Percentiles rank a stretch among this genome's conserved stretches.
Conservation (phyloP, 2,797 vertebrate species). For the Chelon labrosus region DNA sequence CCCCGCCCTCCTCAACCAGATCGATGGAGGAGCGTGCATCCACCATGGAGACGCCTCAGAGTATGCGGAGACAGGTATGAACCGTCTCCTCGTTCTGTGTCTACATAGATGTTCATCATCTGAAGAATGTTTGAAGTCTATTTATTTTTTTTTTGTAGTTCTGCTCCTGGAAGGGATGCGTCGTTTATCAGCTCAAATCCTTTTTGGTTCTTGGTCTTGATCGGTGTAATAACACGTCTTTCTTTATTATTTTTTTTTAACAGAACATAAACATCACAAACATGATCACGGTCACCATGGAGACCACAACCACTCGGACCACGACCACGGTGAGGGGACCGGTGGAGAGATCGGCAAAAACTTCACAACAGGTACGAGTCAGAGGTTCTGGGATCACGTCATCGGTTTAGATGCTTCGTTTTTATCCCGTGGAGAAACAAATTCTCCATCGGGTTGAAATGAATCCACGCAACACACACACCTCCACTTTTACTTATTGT, state of each 20-base stretch:
- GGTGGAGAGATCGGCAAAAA: slow-evolving; percentile 42
- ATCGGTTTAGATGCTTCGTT: too few species aligned
- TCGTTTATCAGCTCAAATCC: neutral
- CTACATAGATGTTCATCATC: too few species aligned
- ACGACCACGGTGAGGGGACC: slow-evolving; percentile 22
- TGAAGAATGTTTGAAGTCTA: too few species aligned
- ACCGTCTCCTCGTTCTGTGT: too few species aligned
- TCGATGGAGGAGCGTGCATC: slow-evolving; percentile 90
- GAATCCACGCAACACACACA: too few species aligned
- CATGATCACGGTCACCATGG: slow-evolving; percentile 63
- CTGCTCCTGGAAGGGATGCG: too few species aligned
- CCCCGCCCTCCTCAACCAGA: slow-evolving; percentile 94
- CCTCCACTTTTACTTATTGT: too few species aligned
- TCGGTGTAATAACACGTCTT: neutral
- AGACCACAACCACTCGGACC: slow-evolving; percentile 52
- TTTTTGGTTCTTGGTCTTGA: neutral
- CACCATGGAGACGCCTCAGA: slow-evolving; percentile 74
- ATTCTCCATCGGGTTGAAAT: too few species aligned
- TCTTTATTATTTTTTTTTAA: neutral
- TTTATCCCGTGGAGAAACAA: too few species aligned
- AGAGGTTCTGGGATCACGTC: too few species aligned
- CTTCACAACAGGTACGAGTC: slow-evolving; percentile 58
- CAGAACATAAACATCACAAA: slow-evolving; percentile 63
- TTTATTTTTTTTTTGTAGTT: too few species aligned
- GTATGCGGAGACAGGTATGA: slow-evolving; percentile 7